Conservation (phyloP, 2,888 invertebrate genomes). For the Leptopilina drosophilae region DNA sequence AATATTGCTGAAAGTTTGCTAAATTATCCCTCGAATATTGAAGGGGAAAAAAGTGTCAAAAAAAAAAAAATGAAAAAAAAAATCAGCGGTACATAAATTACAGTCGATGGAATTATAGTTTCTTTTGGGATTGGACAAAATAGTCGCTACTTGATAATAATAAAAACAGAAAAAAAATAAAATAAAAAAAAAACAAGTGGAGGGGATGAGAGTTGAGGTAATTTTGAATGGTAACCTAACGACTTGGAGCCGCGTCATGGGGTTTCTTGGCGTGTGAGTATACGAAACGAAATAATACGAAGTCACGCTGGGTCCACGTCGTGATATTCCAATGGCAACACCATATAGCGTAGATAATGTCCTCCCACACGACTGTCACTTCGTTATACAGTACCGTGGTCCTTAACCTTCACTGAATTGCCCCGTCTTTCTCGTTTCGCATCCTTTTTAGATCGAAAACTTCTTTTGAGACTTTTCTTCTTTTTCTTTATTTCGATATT, state of each 20-base stretch:
- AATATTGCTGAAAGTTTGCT: too few relatives aligned
- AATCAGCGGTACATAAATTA: too few relatives aligned
- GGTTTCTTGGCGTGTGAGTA: slow-evolving; percentile 63
- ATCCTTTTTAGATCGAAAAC: slow-evolving; percentile 6
- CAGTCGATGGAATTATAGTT: background rate
- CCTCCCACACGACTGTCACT: slow-evolving; percentile 73
- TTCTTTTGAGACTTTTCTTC: background rate
- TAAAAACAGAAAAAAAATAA: too few relatives aligned
- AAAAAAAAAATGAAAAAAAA: too few relatives aligned
- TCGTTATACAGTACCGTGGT: slow-evolving; percentile 68
- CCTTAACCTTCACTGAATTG: slow-evolving; percentile 68
- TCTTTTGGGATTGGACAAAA: slow-evolving; percentile 61
- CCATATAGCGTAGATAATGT: slow-evolving; percentile 70
- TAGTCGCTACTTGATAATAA: slow-evolving; percentile 72
- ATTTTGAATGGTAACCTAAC: slow-evolving; percentile 75
- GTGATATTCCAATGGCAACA: slow-evolving; percentile 66
- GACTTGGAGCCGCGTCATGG: slow-evolving; percentile 74
- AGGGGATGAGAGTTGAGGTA: slow-evolving; percentile 75
- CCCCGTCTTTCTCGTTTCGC: slow-evolving; percentile 33
- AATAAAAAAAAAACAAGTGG: slow-evolving; percentile 55
- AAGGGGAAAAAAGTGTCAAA: too few relatives aligned
- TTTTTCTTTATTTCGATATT: slow-evolving; percentile 24
- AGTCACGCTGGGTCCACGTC: slow-evolving; percentile 72
- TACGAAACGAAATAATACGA: slow-evolving; percentile 72
- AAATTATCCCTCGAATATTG: too few relatives aligned